Evolutionary conservation across 2,888 invertebrate genomes (phyloP), one percentile per base, ranked within the genome.

Genomic region (Ichneumon xanthorius): DNA sequence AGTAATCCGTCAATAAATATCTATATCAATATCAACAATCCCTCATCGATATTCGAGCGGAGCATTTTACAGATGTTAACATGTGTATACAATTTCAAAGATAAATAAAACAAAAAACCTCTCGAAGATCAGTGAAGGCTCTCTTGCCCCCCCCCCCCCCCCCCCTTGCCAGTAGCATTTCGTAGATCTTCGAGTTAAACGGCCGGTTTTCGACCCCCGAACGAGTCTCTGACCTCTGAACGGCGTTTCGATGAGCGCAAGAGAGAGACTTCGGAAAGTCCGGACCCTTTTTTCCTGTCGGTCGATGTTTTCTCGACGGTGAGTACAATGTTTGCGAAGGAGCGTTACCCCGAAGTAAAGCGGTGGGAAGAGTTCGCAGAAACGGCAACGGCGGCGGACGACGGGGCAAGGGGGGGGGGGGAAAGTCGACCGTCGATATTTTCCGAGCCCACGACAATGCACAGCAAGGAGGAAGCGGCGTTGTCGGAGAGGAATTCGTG

Each of bases 291-390:
- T 80, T 73, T 40, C 11, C 37, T 50, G 14, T 37, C 16, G 45
- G 65, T 37, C 53, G 63, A 85, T 82, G 81, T 82, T 85, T 82
- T 85, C 65, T 16, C 37, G 71, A 85, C 65, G 85, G 50, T 11
- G 4, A 75, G 45, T 85, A 82, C 14, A 55, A 65, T 30, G 45
- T 26, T 75, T 22, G 26, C 30, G 45, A n/a, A 7, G 40, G 53
- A n/a, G 45, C 58, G 75, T 75, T 80, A 55, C 1, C 37, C 55
- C 16, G 45, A 45, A 70, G 65, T 37, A 45, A 48, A 58, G 58
- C 11, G 67, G 63, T 53, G 76, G 58, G 48, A 76, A 77, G 53
- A n/a, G 72, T 61, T 33, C 63, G 63, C 16, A 33, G 63, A 63
- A 63, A 30, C 16, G 63, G n/a, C 63, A 6, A n/a, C 16, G 26